Conservation (phyloP, 2,888 invertebrate genomes). For the Antheraea yamamai region DNA sequence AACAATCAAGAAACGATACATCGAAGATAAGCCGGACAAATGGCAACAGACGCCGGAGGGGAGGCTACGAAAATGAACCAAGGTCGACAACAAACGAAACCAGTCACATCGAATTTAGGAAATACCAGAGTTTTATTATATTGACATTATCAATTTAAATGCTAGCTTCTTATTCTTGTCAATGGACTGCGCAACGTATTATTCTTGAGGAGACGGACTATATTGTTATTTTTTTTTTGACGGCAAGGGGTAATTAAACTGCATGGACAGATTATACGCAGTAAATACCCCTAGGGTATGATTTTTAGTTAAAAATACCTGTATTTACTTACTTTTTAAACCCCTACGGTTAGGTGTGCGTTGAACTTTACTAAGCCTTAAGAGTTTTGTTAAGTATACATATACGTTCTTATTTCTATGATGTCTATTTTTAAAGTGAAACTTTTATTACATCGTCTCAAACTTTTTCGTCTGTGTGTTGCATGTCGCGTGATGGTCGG, state of each 20-base stretch:
- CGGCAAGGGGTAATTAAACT: not conserved
- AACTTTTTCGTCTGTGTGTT: too few species aligned
- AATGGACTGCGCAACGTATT: not conserved
- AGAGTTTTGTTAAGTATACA: too few species aligned
- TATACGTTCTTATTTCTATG: too few species aligned
- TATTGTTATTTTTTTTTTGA: not conserved
- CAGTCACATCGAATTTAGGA: conserved; percentile 86
- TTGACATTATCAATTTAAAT: conserved; percentile 17
- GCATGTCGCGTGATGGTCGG: too few species aligned
- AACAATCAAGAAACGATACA: conserved; percentile 15
- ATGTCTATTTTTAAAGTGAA: too few species aligned
- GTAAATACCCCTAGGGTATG: too few species aligned
- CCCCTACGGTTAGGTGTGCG: too few species aligned
- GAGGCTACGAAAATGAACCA: conserved; percentile 90
- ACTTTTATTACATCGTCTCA: too few species aligned
- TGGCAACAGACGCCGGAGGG: conserved; percentile 94
- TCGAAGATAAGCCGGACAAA: conserved; percentile 88
- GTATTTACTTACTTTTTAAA: too few species aligned
- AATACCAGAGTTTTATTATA: conserved; percentile 31
- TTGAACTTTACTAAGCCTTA: too few species aligned
- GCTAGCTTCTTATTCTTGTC: not conserved
- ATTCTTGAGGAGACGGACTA: not conserved
- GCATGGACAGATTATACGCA: too few species aligned
- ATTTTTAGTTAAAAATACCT: too few species aligned
- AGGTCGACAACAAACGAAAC: conserved; percentile 87